Percentiles rank a stretch among this genome's conserved stretches.
These are phyloP conservation scores for Hoplostethus mediterraneus DNA, from an alignment of 2,797 vertebrate species.

Conservation along the genomic window DNA sequence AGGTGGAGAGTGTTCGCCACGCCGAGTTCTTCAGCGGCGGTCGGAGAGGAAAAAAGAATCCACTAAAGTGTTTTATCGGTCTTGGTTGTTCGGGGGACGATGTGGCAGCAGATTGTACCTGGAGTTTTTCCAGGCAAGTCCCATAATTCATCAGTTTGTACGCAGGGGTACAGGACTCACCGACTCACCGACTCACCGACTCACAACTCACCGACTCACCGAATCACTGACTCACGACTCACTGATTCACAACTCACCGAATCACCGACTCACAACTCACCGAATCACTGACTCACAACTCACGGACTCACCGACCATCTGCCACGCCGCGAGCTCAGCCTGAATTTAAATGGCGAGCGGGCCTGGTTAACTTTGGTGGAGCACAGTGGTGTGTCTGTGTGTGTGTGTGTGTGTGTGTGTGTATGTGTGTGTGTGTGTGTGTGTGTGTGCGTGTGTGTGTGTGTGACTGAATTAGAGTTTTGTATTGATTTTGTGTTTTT, in stretches of 20 bases:
- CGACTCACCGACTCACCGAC: too few relatives aligned
- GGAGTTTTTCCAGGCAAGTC: constrained; percentile 54
- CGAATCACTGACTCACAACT: too few relatives aligned
- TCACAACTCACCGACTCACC: too few relatives aligned
- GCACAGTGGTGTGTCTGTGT: background rate
- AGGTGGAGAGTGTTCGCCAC: background rate
- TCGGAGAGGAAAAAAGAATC: too few relatives aligned
- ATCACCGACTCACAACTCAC: too few relatives aligned
- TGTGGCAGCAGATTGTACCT: constrained; percentile 60
- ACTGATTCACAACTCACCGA: too few relatives aligned
- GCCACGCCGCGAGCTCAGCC: constrained; percentile 14
- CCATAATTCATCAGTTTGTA: constrained; percentile 57
- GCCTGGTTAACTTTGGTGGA: constrained; percentile 34
- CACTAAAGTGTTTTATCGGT: background rate
- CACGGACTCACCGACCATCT: constrained; percentile 60
- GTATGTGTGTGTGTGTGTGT: background rate
- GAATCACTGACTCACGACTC: too few relatives aligned
- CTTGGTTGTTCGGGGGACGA: constrained; percentile 40
- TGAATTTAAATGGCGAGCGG: constrained; percentile 53
- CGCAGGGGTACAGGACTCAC: too few relatives aligned
- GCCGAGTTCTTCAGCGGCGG: background rate
- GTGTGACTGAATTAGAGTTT: constrained; percentile 8
- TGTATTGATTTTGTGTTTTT: constrained; percentile 30
- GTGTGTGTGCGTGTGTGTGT: constrained; percentile 21
- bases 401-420: constrained; percentile 6